Base-by-base conservation (phyloP, 2,888 invertebrate species). In the Automeris io region DNA sequence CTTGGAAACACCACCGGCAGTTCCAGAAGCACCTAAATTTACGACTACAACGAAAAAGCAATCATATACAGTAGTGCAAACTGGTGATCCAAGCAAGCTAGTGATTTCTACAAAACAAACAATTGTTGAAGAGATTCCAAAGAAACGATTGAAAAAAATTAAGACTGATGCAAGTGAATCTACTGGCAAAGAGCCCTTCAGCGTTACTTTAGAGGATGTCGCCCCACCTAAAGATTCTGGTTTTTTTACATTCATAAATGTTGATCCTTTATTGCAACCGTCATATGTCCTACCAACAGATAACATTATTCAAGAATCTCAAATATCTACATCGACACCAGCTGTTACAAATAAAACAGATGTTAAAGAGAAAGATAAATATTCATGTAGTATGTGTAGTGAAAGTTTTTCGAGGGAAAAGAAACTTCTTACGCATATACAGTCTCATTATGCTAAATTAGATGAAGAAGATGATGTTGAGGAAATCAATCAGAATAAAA, bases 221-320 rank as follows among this genome's bases (percentile, higher is more conserved):
- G 42, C 61, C 1, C 73, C 56, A 16, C 51, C 68, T 0, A 72
- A 75, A 52, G 72, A 79, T 42, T 12, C 68, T 0, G 72, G 65
- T 1, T 74, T 78, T 44, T 87, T 87, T 43, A 80, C 82, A 11
- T 86, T 86, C 36, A 74, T 87, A 2, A 87, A 85, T 51, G 74
- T 87, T 2, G 86, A 87, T 54, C 82, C 87, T 1, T 52, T 80
- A 24, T 42, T 79, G 3, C 77, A 81, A 41, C 81, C 86, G 0
- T 77, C 79, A 0, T 86, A 85, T 45, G 82, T 83, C 19, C 48
- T 86, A 12, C 85, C 87, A 1, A 82, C 79, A 0, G 59, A 75
- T 48, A 82, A 72, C 45, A 80, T 79, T 6, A 80, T 86, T 22
- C 86, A 85, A 51, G 87, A 87, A 51, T 77, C 87, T 0, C 83